A percentile compares a stretch with the other conserved stretches of the same genome.
These are phyloP conservation scores for Ypsolopha sequella DNA, from an alignment of 2,888 invertebrate species.

Conservation along the genomic window DNA sequence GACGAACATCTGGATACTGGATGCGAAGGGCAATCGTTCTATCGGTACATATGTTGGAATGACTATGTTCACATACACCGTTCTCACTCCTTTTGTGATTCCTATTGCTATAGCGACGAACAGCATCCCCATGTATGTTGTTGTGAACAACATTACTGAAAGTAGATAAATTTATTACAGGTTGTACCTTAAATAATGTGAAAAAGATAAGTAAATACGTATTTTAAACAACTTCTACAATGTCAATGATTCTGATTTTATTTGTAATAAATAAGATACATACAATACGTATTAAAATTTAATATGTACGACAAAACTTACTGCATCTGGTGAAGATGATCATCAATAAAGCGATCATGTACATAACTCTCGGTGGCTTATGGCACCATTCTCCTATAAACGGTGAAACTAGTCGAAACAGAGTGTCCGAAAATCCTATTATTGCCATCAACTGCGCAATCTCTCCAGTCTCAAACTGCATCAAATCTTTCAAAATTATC, in stretches of 20 bases:
- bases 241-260: neutral
- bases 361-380: constrained; percentile 74
- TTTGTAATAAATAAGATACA: too few relatives aligned
- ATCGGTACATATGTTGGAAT: constrained; percentile 78
- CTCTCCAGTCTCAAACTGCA: constrained; percentile 65
- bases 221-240: too few relatives aligned
- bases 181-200: neutral
- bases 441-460: constrained; percentile 75
- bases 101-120: constrained; percentile 72
- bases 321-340: constrained; percentile 72
- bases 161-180: constrained; percentile 11
- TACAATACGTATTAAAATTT: too few relatives aligned
- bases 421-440: constrained; percentile 69
- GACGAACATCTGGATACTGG: constrained; percentile 77
- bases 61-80: constrained; percentile 77
- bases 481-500: constrained; percentile 75
- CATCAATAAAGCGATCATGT: constrained; percentile 70
- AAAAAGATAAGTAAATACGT: too few relatives aligned
- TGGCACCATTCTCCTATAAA: constrained; percentile 75
- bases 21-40: constrained; percentile 75
- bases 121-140: constrained; percentile 47
- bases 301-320: constrained; percentile 45
- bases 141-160: constrained; percentile 60
- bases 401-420: constrained; percentile 74
- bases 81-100: constrained; percentile 76